phyloP scores from a whole-genome alignment of 2,113 vertebrate species.

The Alectura lathami region DNA sequence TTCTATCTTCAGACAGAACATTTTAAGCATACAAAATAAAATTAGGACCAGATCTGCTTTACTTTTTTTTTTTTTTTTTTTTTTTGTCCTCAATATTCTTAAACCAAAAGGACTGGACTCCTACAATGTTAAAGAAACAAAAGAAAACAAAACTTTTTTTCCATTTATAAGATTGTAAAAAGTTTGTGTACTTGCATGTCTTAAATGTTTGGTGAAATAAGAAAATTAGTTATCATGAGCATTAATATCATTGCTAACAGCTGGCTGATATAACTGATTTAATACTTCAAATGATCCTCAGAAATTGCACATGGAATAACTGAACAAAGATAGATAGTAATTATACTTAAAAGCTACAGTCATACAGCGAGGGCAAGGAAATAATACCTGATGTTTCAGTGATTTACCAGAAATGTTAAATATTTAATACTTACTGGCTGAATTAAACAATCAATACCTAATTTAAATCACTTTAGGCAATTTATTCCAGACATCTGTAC shows the following conservation, averaged over 20 bases:
- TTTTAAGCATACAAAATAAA: neutral
- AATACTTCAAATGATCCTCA: neutral
- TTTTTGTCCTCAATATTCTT: neutral
- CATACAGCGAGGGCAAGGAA: neutral
- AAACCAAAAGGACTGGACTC: neutral
- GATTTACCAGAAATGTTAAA: neutral
- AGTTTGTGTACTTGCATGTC: rapidly evolving
- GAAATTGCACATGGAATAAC: neutral
- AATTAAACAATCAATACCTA: neutral
- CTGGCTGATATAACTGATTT: neutral
- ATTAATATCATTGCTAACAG: neutral
- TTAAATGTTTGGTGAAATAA: neutral
- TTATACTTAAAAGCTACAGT: neutral
- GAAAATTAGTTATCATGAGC: neutral
- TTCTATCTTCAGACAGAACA: neutral
- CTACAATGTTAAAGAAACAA: neutral
- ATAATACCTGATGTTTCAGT: neutral
- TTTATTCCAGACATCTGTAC: neutral
- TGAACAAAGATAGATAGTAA: neutral
- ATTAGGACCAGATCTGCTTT: neutral
- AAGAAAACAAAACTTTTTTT: neutral
- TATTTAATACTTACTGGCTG: neutral
- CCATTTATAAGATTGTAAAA: neutral
- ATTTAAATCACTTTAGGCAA: neutral
- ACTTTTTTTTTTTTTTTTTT: neutral